These are phyloP conservation scores for Sebastes diaconus DNA, from an alignment of 2,797 vertebrate genomes.

Conservation along the genomic window DNA sequence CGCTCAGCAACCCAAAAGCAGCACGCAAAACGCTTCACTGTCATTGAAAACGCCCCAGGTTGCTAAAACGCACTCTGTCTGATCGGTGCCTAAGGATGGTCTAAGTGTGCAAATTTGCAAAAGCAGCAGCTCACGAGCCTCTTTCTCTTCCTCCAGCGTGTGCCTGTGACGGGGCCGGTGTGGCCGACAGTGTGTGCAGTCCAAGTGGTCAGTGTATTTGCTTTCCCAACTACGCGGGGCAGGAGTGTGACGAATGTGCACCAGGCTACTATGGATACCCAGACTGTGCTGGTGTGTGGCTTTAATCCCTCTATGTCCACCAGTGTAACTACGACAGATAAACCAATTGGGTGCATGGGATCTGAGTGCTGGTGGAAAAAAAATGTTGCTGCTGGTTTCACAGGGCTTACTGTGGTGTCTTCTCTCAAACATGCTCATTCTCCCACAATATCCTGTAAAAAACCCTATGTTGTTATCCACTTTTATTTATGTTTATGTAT, in stretches of 20 bases:
- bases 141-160: conserved; percentile 66
- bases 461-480: conserved; percentile 7
- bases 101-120: background rate
- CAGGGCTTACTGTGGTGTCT: conserved; percentile 42
- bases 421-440: conserved; percentile 40
- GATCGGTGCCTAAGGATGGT: background rate
- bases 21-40: too few species aligned
- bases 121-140: background rate
- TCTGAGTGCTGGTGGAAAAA: conserved; percentile 30
- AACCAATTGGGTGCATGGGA: conserved; percentile 9
- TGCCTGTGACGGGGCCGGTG: conserved; percentile 77
- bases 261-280: conserved; percentile 82
- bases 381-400: conserved; percentile 31
- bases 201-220: conserved; percentile 78
- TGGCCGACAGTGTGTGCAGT: conserved; percentile 64
- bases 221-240: conserved; percentile 71
- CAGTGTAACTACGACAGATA: background rate
- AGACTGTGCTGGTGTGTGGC: conserved; percentile 77
- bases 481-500: conserved; percentile 22
- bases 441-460: conserved; percentile 50
- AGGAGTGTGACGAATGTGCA: conserved; percentile 79
- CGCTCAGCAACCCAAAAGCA: too few species aligned
- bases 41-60: too few species aligned
- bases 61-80: too few species aligned
- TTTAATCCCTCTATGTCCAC: background rate